phyloP scores from a whole-genome alignment of 2,797 vertebrate species.

The Rachycentron canadum region DNA sequence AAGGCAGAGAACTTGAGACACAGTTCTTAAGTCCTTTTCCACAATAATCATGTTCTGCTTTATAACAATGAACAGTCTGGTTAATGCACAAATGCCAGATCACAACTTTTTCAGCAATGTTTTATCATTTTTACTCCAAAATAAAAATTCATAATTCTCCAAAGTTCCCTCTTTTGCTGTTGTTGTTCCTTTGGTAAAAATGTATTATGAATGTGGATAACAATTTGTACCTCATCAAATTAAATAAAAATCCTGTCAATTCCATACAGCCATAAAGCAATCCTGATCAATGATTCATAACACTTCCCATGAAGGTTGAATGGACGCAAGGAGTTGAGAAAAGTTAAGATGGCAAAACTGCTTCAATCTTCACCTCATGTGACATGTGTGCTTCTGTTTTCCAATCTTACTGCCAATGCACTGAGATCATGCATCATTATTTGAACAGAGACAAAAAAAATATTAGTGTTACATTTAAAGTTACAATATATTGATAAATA shows the following conservation, averaged over 20 bases:
- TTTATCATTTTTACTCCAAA: conserved; percentile 24
- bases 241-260: background rate
- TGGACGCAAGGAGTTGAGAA: background rate
- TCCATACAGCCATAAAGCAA: background rate
- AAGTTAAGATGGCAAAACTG: background rate
- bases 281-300: background rate
- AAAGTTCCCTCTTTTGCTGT: conserved; percentile 5
- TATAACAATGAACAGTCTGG: background rate
- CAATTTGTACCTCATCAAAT: background rate
- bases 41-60: background rate
- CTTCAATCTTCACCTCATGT: background rate
- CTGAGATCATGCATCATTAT: background rate
- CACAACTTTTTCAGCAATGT: background rate
- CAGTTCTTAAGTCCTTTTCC: background rate
- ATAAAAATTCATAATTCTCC: conserved; percentile 36
- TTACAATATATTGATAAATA: background rate
- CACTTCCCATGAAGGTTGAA: background rate
- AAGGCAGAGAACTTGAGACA: conserved; percentile 10
- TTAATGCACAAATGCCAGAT: conserved; percentile 5
- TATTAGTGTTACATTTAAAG: background rate
- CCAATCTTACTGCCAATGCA: background rate
- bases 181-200: conserved; percentile 8
- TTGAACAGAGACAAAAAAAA: background rate
- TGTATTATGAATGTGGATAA: background rate
- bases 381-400: background rate